Base-by-base conservation (phyloP, 1,140 invertebrate species). In the Danaus plexippus region DNA sequence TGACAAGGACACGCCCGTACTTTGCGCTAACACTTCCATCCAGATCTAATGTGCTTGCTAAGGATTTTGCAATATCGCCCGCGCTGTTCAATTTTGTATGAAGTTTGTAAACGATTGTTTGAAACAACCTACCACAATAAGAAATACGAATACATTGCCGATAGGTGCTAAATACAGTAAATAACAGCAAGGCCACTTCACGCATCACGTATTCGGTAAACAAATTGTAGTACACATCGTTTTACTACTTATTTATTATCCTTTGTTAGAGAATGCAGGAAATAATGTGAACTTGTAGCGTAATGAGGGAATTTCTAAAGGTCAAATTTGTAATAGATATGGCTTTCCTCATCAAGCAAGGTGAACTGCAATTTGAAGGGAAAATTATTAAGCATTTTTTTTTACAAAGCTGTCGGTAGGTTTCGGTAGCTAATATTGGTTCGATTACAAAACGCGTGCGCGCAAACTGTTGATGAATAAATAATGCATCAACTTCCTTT, bases 1-100 rank as follows among this genome's bases (percentile, higher is more conserved):
- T 86, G 83, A 84, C 83, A 86, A 86, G 83, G 83, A 85, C 83
- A 83, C 80, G 78, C 83, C 81, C 80, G 83, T 80, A 86, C 81
- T 75, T 71, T 69, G 75, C 72, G 77, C 78, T 80, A 82, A 80
- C 78, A 85, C 75, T 81, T 80, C 81, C 81, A 86, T 82, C 83
- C 77, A 86, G 83, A 85, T 83, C 79, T 86, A 86, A 83, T 75
- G 77, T 73, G 78, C 71, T 77, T 66, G 75, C 68, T 71, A 71
- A 67, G 71, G 67, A 76, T 85, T 86, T 86, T 80, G 78, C 80
- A 84, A 86, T 70, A 43, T 69, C 69, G 72, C 75, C 69, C 71
- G 73, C 73, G 70, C 66, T 58, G 66, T 73, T 71, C 67, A 64
- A 71, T 74, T 78, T 68, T 69, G 59, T 74, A 75, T 77, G 72